Conservation (phyloP, 2,113 vertebrate species). For the Tringa solitaria region DNA sequence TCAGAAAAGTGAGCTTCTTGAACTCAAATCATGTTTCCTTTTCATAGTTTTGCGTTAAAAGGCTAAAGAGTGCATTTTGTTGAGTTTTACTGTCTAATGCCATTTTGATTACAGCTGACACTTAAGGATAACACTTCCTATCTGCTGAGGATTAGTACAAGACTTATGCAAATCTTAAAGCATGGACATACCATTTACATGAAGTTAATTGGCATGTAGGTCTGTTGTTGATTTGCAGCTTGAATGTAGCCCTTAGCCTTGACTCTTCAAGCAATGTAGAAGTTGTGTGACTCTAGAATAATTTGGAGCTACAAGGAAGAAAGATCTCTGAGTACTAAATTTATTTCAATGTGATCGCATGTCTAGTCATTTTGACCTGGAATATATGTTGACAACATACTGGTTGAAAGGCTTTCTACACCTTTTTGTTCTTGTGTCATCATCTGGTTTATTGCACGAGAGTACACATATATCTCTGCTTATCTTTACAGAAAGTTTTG, state of each 20-base stretch:
- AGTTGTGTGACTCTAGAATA: background rate
- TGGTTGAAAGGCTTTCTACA: background rate
- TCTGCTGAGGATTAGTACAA: background rate
- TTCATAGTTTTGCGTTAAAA: background rate
- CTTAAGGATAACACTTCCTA: background rate
- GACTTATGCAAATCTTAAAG: background rate
- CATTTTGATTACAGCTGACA: background rate
- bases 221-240: background rate
- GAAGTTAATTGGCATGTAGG: background rate
- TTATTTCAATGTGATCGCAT: background rate
- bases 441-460: background rate
- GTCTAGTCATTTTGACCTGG: background rate
- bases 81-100: background rate
- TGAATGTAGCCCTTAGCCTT: background rate
- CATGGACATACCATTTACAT: background rate
- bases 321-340: background rate
- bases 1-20: background rate
- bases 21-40: background rate
- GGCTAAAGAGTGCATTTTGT: background rate
- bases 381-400: background rate
- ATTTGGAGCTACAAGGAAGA: background rate
- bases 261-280: background rate
- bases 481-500: conserved; percentile 78
- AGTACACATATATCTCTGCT: background rate
- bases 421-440: background rate